Conservation (phyloP, 2,888 invertebrate species). For the Phalangium opilio region DNA sequence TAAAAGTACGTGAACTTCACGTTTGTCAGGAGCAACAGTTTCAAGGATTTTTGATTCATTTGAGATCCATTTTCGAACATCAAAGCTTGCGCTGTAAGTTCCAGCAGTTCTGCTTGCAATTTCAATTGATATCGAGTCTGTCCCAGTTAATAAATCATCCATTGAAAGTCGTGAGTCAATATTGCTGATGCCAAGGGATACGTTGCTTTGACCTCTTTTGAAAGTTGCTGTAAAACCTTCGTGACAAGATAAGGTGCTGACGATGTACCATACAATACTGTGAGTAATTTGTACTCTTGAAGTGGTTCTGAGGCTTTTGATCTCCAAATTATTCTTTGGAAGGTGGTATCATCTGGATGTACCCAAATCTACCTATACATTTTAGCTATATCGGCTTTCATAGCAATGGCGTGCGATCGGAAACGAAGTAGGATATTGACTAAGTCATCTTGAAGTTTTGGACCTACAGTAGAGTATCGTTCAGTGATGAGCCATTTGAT, state of each 20-base stretch:
- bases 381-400: conserved; percentile 29
- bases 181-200: conserved; percentile 13
- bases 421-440: conserved; percentile 24
- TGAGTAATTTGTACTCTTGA: not conserved
- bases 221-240: conserved; percentile 20
- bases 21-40: not conserved
- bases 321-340: no score
- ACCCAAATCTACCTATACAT: conserved; percentile 27
- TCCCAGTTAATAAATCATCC: conserved; percentile 17
- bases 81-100: not conserved
- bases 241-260: conserved; percentile 24
- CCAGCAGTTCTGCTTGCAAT: not conserved
- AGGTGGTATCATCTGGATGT: conserved; percentile 11
- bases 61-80: conserved; percentile 1
- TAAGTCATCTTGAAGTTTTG: conserved; percentile 26
- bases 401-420: conserved; percentile 21
- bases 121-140: not conserved
- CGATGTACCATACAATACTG: conserved; percentile 25
- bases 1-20: not conserved
- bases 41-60: not conserved
- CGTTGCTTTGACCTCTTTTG: conserved; percentile 14
- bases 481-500: conserved; percentile 22
- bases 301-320: no score
- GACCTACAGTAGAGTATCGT: conserved; percentile 26
- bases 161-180: conserved; percentile 24